Conservation (phyloP, 2,888 invertebrate species). For the Operophtera brumata region DNA sequence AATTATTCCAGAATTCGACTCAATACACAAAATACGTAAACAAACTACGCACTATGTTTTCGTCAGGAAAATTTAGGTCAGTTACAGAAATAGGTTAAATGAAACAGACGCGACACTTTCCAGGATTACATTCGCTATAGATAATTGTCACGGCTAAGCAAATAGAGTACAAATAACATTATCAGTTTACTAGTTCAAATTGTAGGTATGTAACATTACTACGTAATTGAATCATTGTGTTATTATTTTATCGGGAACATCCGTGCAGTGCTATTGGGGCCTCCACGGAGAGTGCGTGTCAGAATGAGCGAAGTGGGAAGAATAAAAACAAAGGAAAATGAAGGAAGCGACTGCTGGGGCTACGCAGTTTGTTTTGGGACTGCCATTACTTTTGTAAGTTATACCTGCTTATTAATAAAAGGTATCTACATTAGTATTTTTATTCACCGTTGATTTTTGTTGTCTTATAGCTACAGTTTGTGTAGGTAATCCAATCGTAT, state of each 20-base stretch:
- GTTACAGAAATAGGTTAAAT: slow-evolving; percentile 2
- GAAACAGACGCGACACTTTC: too few relatives aligned
- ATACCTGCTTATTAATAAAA: slow-evolving; percentile 1
- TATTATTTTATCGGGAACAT: slow-evolving; percentile 34
- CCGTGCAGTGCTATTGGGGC: slow-evolving; percentile 25
- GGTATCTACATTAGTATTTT: background rate
- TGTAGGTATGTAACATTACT: background rate
- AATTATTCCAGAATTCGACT: too few relatives aligned
- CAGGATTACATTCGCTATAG: too few relatives aligned
- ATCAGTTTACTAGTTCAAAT: slow-evolving; percentile 10
- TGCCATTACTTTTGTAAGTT: slow-evolving; percentile 83
- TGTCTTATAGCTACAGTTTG: too few relatives aligned
- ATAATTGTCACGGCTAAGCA: slow-evolving; percentile 4
- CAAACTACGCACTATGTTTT: background rate
- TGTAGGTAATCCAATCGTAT: too few relatives aligned
- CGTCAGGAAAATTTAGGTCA: background rate
- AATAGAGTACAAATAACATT: slow-evolving; percentile 24
- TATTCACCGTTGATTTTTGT: background rate
- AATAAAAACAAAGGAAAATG: slow-evolving; percentile 31
- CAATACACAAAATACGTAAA: background rate
- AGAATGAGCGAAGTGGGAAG: slow-evolving; percentile 38
- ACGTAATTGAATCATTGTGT: slow-evolving; percentile 9
- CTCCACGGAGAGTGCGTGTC: slow-evolving; percentile 20
- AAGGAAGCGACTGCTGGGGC: slow-evolving; percentile 76
- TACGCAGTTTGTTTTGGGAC: slow-evolving; percentile 83